Percentiles rank a stretch among this genome's conserved stretches.
Evolutionary conservation across 2,797 vertebrate species (phyloP).

Genomic region (Microctenopoma stevenorrisi): DNA sequence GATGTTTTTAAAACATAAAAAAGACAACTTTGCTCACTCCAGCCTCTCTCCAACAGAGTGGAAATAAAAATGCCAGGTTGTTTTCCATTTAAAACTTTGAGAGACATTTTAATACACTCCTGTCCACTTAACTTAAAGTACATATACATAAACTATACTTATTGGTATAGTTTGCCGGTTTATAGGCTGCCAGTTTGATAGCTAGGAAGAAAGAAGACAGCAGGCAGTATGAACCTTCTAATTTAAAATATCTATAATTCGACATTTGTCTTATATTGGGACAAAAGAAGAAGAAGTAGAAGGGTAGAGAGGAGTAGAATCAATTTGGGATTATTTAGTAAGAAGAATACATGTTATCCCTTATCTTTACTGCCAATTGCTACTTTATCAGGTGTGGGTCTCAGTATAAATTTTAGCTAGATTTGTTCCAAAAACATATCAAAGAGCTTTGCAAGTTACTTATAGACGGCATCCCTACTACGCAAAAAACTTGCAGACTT

Average conservation of each 20-base stretch:
- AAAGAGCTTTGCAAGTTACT: constrained; percentile 21
- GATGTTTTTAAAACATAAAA: constrained; percentile 43
- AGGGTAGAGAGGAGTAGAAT: not conserved
- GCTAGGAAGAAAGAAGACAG: constrained; percentile 11
- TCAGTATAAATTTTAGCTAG: constrained; percentile 10
- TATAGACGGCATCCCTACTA: constrained; percentile 8
- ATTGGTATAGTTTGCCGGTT: constrained; percentile 18
- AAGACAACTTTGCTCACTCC: constrained; percentile 35
- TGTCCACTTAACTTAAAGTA: not conserved
- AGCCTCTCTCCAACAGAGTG: constrained; percentile 6
- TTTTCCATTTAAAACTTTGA: constrained; percentile 10
- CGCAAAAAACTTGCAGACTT: constrained; percentile 12
- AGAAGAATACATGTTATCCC: constrained; percentile 3
- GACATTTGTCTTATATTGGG: constrained; percentile 11
- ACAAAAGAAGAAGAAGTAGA: not conserved
- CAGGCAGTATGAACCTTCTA: constrained; percentile 1
- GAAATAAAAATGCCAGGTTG: constrained; percentile 30
- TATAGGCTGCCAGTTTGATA: constrained; percentile 32
- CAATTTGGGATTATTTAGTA: not conserved
- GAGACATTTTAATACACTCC: constrained; percentile 15
- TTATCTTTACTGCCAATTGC: not conserved
- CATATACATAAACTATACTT: constrained; percentile 1
- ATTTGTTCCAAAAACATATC: constrained; percentile 44
- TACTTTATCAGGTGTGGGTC: constrained; percentile 6
- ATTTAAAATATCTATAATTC: constrained; percentile 15